phyloP scores from a whole-genome alignment of 2,113 vertebrate genomes.

The Picathartes gymnocephalus region DNA sequence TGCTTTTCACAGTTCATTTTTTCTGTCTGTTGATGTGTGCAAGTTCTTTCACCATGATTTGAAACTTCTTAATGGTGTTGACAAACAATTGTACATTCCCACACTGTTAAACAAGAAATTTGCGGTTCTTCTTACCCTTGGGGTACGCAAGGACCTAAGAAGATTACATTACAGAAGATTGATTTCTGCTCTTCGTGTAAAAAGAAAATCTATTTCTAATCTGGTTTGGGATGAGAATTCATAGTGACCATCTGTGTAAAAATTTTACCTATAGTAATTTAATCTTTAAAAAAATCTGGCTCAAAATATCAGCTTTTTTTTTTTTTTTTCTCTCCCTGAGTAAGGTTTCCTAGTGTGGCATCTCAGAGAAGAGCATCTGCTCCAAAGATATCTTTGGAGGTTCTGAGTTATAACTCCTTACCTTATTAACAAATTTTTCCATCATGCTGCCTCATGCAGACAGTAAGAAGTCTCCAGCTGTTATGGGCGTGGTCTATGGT shows the following conservation, averaged over 20 bases:
- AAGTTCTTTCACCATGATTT: not conserved
- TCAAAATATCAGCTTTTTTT: not conserved
- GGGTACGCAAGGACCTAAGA: not conserved
- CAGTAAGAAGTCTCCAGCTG: not conserved
- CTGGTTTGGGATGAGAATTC: not conserved
- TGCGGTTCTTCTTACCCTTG: not conserved
- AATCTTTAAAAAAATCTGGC: not conserved
- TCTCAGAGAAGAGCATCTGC: not conserved
- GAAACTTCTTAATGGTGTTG: not conserved
- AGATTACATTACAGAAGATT: not conserved
- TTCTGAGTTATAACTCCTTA: not conserved
- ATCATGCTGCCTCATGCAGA: not conserved
- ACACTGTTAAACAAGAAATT: not conserved
- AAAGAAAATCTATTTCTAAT: conserved; percentile 21
- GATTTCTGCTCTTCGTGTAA: not conserved
- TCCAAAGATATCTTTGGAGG: not conserved
- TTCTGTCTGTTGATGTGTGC: not conserved
- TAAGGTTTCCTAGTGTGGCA: not conserved
- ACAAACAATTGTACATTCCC: not conserved
- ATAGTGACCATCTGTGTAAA: not conserved
- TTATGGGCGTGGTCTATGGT: not conserved
- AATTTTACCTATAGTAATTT: not conserved
- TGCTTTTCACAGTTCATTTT: conserved; percentile 19
- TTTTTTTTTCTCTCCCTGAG: not conserved
- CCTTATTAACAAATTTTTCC: not conserved